Evolutionary conservation across 2,888 invertebrate species (phyloP).

Genomic region (Hoplodrina blanda): DNA sequence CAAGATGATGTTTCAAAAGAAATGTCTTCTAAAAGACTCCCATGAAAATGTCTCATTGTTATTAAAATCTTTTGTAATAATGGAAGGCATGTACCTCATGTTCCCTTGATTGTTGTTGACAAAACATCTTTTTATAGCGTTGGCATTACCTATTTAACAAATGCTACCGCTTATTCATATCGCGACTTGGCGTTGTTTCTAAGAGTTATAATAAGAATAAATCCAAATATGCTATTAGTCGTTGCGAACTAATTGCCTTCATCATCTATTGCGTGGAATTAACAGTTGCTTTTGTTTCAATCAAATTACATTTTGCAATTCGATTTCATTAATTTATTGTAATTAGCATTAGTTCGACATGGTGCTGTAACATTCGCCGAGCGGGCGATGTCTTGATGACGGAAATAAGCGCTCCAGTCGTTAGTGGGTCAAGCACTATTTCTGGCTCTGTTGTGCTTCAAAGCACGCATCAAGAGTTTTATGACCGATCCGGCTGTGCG

Average conservation of each 20-base stretch:
- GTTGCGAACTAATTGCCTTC: constrained; percentile 25
- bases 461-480: constrained; percentile 82
- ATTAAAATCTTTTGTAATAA: constrained; percentile 43
- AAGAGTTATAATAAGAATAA: constrained; percentile 60
- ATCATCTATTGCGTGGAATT: constrained; percentile 39
- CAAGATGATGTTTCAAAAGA: constrained; percentile 28
- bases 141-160: constrained; percentile 64
- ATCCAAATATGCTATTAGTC: constrained; percentile 43
- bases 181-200: constrained; percentile 61
- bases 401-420: constrained; percentile 90
- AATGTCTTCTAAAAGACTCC: constrained; percentile 10
- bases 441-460: constrained; percentile 85
- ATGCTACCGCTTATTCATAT: constrained; percentile 63
- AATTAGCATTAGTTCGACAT: constrained; percentile 76
- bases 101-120: constrained; percentile 44
- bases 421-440: constrained; percentile 90
- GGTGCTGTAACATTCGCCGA: constrained; percentile 69
- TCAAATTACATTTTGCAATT: constrained; percentile 43
- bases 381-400: constrained; percentile 83
- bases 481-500: constrained; percentile 75
- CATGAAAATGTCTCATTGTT: constrained; percentile 34
- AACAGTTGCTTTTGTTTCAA: constrained; percentile 27
- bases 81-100: constrained; percentile 18
- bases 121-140: constrained; percentile 61
- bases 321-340: constrained; percentile 70